These are phyloP conservation scores for Aphidoletes aphidimyza DNA, from an alignment of 2,888 invertebrate species.

Conservation along the genomic window DNA sequence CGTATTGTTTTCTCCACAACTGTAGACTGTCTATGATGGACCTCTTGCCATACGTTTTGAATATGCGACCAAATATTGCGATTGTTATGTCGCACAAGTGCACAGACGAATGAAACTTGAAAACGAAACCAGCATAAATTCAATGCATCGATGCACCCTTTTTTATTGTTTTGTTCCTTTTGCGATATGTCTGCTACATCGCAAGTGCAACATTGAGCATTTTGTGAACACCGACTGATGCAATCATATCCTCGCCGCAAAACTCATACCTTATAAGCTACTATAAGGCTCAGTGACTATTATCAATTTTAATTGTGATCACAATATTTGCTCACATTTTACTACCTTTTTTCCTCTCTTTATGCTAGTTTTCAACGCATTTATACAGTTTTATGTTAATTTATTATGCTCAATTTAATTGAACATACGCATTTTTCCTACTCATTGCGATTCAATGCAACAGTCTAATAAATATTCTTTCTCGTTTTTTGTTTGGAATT, in stretches of 20 bases:
- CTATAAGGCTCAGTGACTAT: neutral
- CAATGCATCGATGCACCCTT: constrained; percentile 4
- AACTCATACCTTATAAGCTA: neutral
- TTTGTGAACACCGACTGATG: neutral
- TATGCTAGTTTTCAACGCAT: neutral
- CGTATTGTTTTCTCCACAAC: too few species aligned
- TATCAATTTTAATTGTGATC: constrained; percentile 31
- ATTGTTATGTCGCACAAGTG: constrained; percentile 36
- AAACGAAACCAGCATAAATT: constrained; percentile 5
- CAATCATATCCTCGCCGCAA: neutral
- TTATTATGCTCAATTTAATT: constrained; percentile 48
- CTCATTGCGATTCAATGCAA: too few species aligned
- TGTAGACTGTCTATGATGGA: too few species aligned
- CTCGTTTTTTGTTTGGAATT: too few species aligned
- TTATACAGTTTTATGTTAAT: constrained; percentile 15
- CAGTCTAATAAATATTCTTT: too few species aligned
- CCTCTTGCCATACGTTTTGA: too few species aligned
- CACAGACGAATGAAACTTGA: neutral
- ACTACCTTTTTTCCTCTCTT: neutral
- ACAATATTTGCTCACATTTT: neutral
- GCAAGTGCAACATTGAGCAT: neutral
- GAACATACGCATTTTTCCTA: neutral
- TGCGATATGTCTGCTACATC: neutral
- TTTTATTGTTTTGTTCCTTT: neutral
- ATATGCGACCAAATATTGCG: constrained; percentile 21